Base-by-base conservation (phyloP, 2,888 invertebrate species). In the Nowickia ferox region DNA sequence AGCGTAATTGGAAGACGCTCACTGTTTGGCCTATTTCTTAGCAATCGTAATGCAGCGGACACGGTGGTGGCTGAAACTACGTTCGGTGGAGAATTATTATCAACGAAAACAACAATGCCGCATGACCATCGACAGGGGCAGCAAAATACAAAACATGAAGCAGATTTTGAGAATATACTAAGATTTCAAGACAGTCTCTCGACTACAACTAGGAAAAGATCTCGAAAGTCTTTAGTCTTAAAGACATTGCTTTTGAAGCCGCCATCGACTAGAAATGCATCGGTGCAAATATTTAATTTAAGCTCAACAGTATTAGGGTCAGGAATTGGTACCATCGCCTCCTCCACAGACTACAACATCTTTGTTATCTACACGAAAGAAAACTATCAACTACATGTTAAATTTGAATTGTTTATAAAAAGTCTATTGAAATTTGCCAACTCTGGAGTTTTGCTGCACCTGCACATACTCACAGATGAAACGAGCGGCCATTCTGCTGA, bases 391-490 rank as follows among this genome's bases (percentile, higher is more conserved):
- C 87, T 92, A 57, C 92, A 92, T 86, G 90, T 91, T 55, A 92
- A 92, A 86, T 92, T 93, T 87, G 92, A 92, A 87, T 88, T 93
- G 19, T 93, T 93, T 83, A 89, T 90, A 15, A 92, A 91, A 74
- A 92, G 92, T 80, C 85, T 92, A 46, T 87, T 92, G 9, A 92
- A 92, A 78, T 91, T 91, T 87, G 89, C 91, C 22, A 86, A 83
- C 22, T 86, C 86, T 2, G 91, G 88, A 76, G 93, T 94, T 53
- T 92, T 93, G 80, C 90, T 95, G 84, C 93, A 94, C 71, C 93
- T 95, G 83, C 94, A 95, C 90, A 93, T 95, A 19, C 94, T 96
- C 74, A 94, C 94, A n/a, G 95, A 96, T 89, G 92, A 93, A 30
- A 93, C 93, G 42, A 95, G 95, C 88, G 93, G 93, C 89, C 87